These are phyloP conservation scores for Chaitophorus viminalis DNA, from an alignment of 2,888 invertebrate species.

Conservation along the genomic window DNA sequence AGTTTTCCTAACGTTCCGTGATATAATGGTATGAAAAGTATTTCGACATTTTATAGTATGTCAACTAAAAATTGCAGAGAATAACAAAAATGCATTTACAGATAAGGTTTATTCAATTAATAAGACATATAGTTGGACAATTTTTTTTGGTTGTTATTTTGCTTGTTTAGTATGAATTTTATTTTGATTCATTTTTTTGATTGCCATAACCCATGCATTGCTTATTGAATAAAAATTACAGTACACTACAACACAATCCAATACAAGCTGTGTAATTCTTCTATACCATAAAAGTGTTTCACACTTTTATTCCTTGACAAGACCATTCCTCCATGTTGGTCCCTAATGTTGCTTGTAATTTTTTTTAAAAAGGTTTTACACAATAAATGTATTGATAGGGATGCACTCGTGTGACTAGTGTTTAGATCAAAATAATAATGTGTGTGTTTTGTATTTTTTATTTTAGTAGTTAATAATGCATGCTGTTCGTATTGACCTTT, in stretches of 20 bases:
- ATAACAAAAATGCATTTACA: conserved; percentile 33
- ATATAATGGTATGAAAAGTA: background rate
- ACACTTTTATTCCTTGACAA: background rate
- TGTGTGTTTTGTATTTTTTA: background rate
- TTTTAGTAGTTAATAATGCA: conserved; percentile 9
- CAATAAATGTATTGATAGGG: background rate
- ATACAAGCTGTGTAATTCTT: background rate
- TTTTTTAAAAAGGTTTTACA: background rate
- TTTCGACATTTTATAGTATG: background rate
- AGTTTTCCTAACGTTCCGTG: conserved; percentile 23
- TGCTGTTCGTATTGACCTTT: conserved; percentile 26
- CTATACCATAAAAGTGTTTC: background rate
- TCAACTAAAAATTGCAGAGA: conserved; percentile 35
- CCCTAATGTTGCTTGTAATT: background rate
- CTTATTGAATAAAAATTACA: background rate
- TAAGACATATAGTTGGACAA: conserved; percentile 47
- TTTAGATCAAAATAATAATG: background rate
- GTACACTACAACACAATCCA: background rate
- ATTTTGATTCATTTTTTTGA: background rate
- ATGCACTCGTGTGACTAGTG: background rate
- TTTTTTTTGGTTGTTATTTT: conserved; percentile 14
- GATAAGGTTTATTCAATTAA: conserved; percentile 23
- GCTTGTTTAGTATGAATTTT: conserved; percentile 30
- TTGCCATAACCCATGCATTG: background rate
- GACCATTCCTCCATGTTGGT: background rate